Evolutionary conservation across 2,888 invertebrate species (phyloP), one percentile per base, ranked within the genome.

Genomic region (Trichopoda pennipes): DNA sequence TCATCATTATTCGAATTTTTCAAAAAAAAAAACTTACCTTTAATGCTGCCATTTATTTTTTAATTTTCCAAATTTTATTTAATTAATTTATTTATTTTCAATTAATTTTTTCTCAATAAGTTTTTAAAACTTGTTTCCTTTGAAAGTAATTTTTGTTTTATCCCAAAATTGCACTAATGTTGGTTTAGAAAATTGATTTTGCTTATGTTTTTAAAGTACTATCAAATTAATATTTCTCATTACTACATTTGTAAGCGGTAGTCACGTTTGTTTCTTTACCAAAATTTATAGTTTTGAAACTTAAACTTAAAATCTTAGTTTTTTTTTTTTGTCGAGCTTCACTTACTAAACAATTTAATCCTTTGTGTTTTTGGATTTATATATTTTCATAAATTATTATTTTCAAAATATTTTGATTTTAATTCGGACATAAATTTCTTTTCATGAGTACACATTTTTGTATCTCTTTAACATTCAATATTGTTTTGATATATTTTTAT

Each of bases 91-190:
- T n/a, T n/a, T n/a, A n/a, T n/a, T n/a, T n/a, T n/a, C n/a, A n/a
- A n/a, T n/a, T n/a, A n/a, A n/a, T n/a, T 10, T 23, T 21, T 19
- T 23, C n/a, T 35, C 1, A n/a, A 10, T 49, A 3, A 23, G 8
- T 66, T 60, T 75, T 66, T 21, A 51, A 51, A 51, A 49, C 21
- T 64, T 4, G 49, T 75, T 60, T n/a, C 42, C 23, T 9, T 64
- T 49, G 2, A 12, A 2, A 1, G 38, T 3, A 38, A 38, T 38
- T 10, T 12, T 10, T 19, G 23, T 19, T 35, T 49, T 64, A 32
- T 68, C 56, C 58, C 51, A 68, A 64, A 68, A 75, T 75, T 75
- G 75, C 75, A 75, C 75, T 60, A 17, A 10, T 38, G 51, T n/a
- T 10, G 58, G 0, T 19, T 63, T 42, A 9, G 3, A 38, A 12